Evolutionary conservation across 2,797 vertebrate species (phyloP).

Genomic region (Rhadinocentrus ornatus): DNA sequence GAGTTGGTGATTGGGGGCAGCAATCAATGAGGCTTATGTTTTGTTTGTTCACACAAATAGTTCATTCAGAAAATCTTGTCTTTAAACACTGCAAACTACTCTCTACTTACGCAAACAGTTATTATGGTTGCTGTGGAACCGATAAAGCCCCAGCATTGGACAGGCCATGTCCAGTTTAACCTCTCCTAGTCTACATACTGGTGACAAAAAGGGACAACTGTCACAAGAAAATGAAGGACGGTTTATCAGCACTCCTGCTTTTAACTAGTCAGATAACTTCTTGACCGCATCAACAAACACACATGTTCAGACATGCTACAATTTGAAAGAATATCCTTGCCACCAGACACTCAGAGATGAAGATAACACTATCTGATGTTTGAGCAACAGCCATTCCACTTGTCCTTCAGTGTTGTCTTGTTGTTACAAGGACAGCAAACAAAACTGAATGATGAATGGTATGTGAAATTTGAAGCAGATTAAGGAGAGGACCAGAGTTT

Average conservation of each 20-base stretch:
- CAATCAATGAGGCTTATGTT: background rate
- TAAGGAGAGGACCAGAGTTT: background rate
- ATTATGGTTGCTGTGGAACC: background rate
- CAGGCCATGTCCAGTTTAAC: conserved; percentile 6
- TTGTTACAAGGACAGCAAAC: conserved; percentile 26
- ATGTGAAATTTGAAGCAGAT: background rate
- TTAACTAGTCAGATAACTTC: conserved; percentile 26
- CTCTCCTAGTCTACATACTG: background rate
- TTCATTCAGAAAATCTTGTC: background rate
- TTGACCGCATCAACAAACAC: conserved; percentile 15
- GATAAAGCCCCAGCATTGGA: background rate
- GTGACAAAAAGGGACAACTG: conserved; percentile 22
- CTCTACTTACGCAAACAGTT: background rate
- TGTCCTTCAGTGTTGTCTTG: conserved; percentile 11
- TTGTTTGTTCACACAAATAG: too few relatives aligned
- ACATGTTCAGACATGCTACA: background rate
- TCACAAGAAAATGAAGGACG: conserved; percentile 26
- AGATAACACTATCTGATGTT: conserved; percentile 10
- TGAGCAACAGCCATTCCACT: conserved; percentile 10
- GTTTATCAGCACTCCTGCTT: conserved; percentile 29
- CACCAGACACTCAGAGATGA: conserved; percentile 16
- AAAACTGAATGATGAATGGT: conserved; percentile 6
- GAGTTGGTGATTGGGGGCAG: background rate
- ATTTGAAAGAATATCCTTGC: conserved; percentile 17
- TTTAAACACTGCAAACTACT: background rate